Conservation (phyloP, 2,797 vertebrate genomes). For the Gallinago stenura region DNA sequence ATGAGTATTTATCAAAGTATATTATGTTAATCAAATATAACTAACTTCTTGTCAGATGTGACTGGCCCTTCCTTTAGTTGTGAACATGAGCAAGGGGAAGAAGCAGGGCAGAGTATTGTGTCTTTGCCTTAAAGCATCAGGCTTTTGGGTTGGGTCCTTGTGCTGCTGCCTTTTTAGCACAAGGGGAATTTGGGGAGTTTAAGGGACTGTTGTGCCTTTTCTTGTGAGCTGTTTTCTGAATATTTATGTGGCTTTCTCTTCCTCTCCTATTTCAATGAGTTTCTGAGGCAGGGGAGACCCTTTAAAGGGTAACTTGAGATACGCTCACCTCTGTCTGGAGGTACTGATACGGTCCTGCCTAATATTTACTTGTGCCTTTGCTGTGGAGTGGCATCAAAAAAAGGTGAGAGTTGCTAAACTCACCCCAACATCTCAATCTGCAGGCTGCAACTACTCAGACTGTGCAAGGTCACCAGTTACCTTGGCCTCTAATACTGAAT, state of each 20-base stretch:
- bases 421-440: accelerated
- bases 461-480: too few relatives aligned
- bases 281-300: accelerated
- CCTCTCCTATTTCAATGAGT: not conserved
- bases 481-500: not conserved
- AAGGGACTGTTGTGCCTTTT: not conserved
- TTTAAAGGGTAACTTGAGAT: not conserved
- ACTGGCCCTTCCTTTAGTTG: not conserved
- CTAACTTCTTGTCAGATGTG: accelerated
- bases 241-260: accelerated
- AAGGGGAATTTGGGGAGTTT: too few relatives aligned
- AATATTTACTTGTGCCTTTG: not conserved
- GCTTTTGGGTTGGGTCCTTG: not conserved
- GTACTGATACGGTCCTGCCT: too few relatives aligned
- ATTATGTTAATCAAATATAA: not conserved
- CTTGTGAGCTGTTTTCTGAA: not conserved
- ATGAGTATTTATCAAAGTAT: not conserved
- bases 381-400: not conserved
- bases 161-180: not conserved
- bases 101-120: not conserved
- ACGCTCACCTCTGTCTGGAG: not conserved
- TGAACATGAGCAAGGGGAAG: not conserved
- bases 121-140: not conserved
- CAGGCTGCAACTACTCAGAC: not conserved
- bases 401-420: not conserved